phyloP scores from a whole-genome alignment of 2,888 invertebrate species.

The Diaprepes abbreviatus region DNA sequence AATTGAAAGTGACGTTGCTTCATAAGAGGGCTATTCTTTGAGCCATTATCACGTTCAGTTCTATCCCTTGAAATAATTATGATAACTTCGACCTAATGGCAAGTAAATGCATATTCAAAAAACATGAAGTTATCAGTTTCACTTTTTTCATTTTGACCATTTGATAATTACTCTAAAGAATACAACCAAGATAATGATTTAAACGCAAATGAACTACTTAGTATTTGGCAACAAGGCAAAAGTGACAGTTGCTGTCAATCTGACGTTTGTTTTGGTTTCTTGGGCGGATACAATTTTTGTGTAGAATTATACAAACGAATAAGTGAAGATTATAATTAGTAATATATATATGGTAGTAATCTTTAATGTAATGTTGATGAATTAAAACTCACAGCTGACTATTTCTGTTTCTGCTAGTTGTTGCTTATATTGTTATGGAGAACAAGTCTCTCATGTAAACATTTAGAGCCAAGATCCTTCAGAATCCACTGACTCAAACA shows the following conservation, averaged over 20 bases:
- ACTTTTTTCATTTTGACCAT: too few relatives aligned
- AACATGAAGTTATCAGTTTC: too few relatives aligned
- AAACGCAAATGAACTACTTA: too few relatives aligned
- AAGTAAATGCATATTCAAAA: too few relatives aligned
- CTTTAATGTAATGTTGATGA: neutral
- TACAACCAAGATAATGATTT: too few relatives aligned
- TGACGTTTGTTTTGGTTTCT: conserved; percentile 40
- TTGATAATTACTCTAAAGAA: too few relatives aligned
- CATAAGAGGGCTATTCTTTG: too few relatives aligned
- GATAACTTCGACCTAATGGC: too few relatives aligned
- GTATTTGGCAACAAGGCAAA: too few relatives aligned
- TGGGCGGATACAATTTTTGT: conserved; percentile 33
- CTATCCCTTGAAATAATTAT: too few relatives aligned
- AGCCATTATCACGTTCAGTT: too few relatives aligned
- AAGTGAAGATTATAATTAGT: neutral
- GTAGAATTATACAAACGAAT: neutral
- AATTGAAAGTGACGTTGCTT: too few relatives aligned
- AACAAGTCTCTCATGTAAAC: conserved; percentile 2
- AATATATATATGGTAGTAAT: neutral
- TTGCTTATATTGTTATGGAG: neutral
- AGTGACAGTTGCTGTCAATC: conserved; percentile 11
- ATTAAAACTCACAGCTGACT: neutral
- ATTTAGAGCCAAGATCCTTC: neutral
- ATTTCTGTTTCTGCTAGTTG: neutral
- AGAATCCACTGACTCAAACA: neutral